Conservation (phyloP, 2,888 invertebrate species). For the Toxonevra muliebris region DNA sequence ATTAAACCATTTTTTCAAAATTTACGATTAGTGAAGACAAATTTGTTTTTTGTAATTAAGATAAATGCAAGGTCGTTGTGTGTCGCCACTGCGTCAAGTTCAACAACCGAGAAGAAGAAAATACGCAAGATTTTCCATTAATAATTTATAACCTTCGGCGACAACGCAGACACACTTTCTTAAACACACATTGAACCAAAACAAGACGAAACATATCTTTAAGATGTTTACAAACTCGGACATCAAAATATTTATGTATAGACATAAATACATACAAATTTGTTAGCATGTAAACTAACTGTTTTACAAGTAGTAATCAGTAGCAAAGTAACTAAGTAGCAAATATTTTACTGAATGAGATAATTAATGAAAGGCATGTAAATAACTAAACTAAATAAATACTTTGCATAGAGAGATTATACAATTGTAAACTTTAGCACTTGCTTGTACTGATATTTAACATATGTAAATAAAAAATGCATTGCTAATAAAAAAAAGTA, state of each 20-base stretch:
- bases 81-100: slow-evolving; percentile 25
- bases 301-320: not conserved
- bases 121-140: slow-evolving; percentile 5
- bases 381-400: too few species aligned
- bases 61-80: slow-evolving; percentile 18
- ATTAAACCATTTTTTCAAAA: too few species aligned
- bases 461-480: too few species aligned
- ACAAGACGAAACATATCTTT: not conserved
- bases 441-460: too few species aligned
- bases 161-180: not conserved
- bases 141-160: slow-evolving; percentile 18
- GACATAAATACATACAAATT: not conserved
- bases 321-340: too few species aligned
- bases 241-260: too few species aligned
- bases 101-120: slow-evolving; percentile 20
- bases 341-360: too few species aligned
- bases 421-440: too few species aligned
- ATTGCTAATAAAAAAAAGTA: not conserved
- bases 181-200: not conserved
- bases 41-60: not conserved
- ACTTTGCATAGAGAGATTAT: too few species aligned
- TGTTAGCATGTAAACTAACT: not conserved
- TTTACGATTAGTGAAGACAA: too few species aligned
- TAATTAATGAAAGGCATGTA: too few species aligned
- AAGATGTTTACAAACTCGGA: too few species aligned